Conservation (phyloP, 2,888 invertebrate species). For the Adineta ricciae region DNA sequence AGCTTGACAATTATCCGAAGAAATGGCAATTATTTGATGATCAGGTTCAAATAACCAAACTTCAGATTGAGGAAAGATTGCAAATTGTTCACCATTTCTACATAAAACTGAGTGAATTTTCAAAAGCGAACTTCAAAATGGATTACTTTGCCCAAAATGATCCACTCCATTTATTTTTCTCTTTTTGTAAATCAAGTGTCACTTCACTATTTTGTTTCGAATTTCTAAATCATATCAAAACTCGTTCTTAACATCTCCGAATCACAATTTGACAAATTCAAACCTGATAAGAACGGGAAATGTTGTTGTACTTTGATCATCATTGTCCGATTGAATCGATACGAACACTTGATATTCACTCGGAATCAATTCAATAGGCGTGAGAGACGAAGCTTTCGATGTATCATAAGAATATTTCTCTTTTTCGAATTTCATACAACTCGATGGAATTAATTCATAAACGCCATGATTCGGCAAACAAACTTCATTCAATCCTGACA, state of each 20-base stretch:
- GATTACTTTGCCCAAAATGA: slow-evolving; percentile 15
- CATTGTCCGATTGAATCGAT: neutral
- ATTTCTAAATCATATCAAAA: neutral
- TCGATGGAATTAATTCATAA: slow-evolving; percentile 56
- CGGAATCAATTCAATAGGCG: neutral
- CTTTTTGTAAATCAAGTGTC: slow-evolving; percentile 7
- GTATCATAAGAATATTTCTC: slow-evolving; percentile 54
- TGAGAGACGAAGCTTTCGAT: slow-evolving; percentile 38
- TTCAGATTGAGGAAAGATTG: neutral
- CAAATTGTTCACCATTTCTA: neutral
- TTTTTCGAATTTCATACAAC: slow-evolving; percentile 68
- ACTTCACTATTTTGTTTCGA: neutral
- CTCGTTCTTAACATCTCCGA: no score
- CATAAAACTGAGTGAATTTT: neutral
- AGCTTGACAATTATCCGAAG: slow-evolving; percentile 22
- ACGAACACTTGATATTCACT: slow-evolving; percentile 2
- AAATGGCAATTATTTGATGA: neutral
- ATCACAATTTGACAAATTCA: neutral
- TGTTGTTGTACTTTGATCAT: neutral
- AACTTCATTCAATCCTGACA: slow-evolving; percentile 61
- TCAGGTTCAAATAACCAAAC: slow-evolving; percentile 16
- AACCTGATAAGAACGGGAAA: neutral
- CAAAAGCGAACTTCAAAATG: neutral
- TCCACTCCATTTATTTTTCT: neutral
- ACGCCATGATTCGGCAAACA: slow-evolving; percentile 62